A percentile compares a stretch with the other conserved stretches of the same genome.
These are phyloP conservation scores for Exaiptasia diaphana DNA, from an alignment of 64 coral and sea anemone genomes.

Conservation along the genomic window DNA sequence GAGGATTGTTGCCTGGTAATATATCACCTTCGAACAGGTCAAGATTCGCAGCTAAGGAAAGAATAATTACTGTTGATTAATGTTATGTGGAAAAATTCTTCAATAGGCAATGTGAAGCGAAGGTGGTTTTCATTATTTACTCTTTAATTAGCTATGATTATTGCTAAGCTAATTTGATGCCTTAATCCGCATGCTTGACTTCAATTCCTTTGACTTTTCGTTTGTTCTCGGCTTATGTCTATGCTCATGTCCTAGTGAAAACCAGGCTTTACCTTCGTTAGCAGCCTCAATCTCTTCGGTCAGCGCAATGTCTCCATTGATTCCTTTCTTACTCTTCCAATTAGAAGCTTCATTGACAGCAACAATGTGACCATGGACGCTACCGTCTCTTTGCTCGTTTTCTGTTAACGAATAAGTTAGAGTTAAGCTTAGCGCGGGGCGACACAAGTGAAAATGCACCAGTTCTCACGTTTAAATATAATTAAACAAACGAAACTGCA, in stretches of 20 bases:
- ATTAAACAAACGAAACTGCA: too few species aligned
- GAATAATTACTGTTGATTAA: neutral
- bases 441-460: too few species aligned
- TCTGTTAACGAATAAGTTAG: neutral
- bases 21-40: conserved; percentile 80
- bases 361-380: conserved; percentile 74
- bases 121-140: neutral
- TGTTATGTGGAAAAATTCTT: neutral
- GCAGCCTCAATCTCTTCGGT: conserved; percentile 25
- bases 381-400: conserved; percentile 14
- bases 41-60: neutral
- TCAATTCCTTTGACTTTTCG: neutral
- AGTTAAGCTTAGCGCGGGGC: too few species aligned
- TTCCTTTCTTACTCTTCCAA: neutral
- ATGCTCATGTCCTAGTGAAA: neutral
- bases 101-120: neutral
- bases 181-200: neutral
- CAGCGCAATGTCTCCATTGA: neutral
- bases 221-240: neutral
- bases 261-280: conserved; percentile 29
- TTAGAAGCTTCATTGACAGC: conserved; percentile 56
- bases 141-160: neutral
- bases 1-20: conserved; percentile 14
- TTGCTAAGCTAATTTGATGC: neutral
- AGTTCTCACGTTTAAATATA: too few species aligned